Base-by-base conservation (phyloP, 2,888 invertebrate genomes). In the Drosophila antonietae region DNA sequence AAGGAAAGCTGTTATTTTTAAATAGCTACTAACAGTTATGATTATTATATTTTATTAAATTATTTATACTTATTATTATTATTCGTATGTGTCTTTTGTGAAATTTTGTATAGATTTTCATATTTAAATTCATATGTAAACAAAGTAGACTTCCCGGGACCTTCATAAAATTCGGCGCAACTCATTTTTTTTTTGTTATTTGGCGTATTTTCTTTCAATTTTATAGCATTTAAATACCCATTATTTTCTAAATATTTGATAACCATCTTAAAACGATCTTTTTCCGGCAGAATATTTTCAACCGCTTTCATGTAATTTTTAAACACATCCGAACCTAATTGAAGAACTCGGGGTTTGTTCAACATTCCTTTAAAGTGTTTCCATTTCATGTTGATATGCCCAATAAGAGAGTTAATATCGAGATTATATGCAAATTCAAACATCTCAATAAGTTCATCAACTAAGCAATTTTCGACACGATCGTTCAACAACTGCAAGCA, bases 311-410 rank as follows among this genome's bases (percentile, higher is more conserved):
- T 35, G 8, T 46, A 63, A 14, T 63, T 12, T 23, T 28, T 35
- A 10, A 74, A 71, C 3, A 35, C n/a, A 43, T 64, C 49, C 0
- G 57, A 49, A 0, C 35, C 52, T 14, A 77, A 20, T 14, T n/a
- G 7, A 18, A 63, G 41, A 6, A 6, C 55, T 49, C 28, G 18
- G 12, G 49, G 15, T 8, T n/a, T 31, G 4, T 31, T 8, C 47
- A 44, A 20, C 4, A 2, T 18, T 3, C 3, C 1, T 18, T 43
- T 10, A 2, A 18, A 18, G 3, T 2, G 5, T 8, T 15, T 12
- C 5, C 18, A 20, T 5, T 0, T 0, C 10, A 20, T 9, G 2
- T 18, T 20, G 20, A 44, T 5, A 20, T 4, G 10, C 3, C 10
- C 10, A 2, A 20, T 12, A 12, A 43, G 18, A 43, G 18, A 20